Base-by-base conservation (phyloP, 1,140 invertebrate species). In the Halictus rubicundus region DNA sequence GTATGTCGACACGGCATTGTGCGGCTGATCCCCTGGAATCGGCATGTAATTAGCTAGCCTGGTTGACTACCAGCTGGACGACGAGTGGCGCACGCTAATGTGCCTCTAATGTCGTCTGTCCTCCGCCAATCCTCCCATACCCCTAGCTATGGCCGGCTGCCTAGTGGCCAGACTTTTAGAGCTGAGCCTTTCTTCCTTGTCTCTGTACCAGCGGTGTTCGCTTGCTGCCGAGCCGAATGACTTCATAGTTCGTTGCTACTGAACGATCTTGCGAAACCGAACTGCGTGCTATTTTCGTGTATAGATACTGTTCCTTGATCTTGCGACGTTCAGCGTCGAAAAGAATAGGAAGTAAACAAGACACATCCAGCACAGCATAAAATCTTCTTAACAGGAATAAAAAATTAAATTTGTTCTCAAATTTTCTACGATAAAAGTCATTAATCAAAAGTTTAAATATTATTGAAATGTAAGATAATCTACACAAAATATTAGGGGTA, bases 11-110 rank as follows among this genome's bases (percentile, higher is more conserved):
- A 76, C 79, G 70, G 75, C 83, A 83, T 82, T 86, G 83, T 84
- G 66, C 78, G 73, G 83, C 68, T 83, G 86, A 89, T 89, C 88
- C 78, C 81, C 79, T 64, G 78, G 86, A 90, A 90, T 90, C 83
- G 80, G 85, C 80, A 90, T 89, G 88, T 89, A 88, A 90, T 90
- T 90, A 88, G 80, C 84, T 88, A 81, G 85, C 81, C 85, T 68
- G 84, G 68, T 81, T 80, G 80, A 74, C 68, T 82, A 84, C 85
- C 88, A 89, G 87, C 87, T 89, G 88, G 80, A 68, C 83, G 84
- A 87, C 82, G 87, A 88, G 89, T 78, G 72, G 70, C 61, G 78
- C 80, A 78, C 85, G 88, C 85, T 89, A 90, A 90, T 90, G 88
- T 87, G 79, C 71, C 86, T 89, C 87, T 89, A 89, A 89, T 89